A percentile compares a stretch with the other conserved stretches of the same genome.
Conservation (phyloP, 2,797 vertebrate species). For the Pteronotus mesoamericanus region DNA sequence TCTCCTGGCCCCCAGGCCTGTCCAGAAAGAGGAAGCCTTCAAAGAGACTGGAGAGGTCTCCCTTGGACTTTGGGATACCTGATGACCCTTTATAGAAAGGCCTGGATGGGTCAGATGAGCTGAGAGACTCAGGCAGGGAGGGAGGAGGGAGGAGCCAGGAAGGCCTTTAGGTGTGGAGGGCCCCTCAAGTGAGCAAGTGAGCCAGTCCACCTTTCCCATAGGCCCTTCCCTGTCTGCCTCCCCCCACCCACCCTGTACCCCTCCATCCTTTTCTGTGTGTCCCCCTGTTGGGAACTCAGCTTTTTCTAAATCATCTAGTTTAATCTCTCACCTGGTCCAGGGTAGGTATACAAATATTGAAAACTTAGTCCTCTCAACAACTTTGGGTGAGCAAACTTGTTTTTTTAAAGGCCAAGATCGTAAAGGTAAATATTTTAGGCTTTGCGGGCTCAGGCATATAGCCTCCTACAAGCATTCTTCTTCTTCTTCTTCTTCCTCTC, state of each 20-base stretch:
- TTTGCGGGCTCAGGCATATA: neutral
- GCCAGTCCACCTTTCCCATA: neutral
- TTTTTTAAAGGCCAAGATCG: neutral
- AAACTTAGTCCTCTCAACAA: neutral
- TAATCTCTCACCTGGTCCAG: neutral
- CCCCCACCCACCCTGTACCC: no score
- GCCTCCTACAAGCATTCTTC: neutral
- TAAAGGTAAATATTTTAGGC: neutral
- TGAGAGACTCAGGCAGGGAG: neutral
- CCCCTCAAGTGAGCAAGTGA: no score
- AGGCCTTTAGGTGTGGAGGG: neutral
- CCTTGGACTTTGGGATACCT: constrained; percentile 35
- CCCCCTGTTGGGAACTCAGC: neutral
- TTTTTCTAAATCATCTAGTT: neutral
- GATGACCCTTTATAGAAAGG: constrained; percentile 23
- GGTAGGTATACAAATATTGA: neutral
- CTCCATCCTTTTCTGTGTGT: neutral
- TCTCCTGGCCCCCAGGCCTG: neutral
- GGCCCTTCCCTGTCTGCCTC: neutral
- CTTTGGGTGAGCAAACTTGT: neutral
- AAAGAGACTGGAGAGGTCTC: neutral
- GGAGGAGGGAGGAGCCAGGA: neutral
- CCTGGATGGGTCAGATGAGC: neutral
- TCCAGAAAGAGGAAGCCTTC: neutral
- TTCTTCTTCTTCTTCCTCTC: neutral